Base-by-base conservation (phyloP, 2,888 invertebrate genomes). In the Uloborus plumipes region DNA sequence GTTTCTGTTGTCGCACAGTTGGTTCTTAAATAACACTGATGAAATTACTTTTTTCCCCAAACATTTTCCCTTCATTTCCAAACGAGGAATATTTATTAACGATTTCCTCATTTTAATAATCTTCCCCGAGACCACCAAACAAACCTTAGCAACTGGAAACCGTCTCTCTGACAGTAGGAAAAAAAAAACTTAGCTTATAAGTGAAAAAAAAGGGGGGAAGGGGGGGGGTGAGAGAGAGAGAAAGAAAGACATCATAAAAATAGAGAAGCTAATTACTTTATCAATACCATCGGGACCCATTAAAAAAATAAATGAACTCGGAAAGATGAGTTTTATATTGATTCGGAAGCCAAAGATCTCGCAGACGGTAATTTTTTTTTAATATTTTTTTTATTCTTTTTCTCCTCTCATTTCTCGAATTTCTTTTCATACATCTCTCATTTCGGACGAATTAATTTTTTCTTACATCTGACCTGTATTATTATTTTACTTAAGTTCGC, bases 241-340 rank as follows among this genome's bases (percentile, higher is more conserved):
- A 70, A 62, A 64, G 47, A 59, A 49, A 71, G 47, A 47, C 61
- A 59, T 39, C 66, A 66, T 66, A 66, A 66, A 66, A 69, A 62
- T 18, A 55, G 14, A 61, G 70, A 81, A 74, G 74, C 70, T 81
- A 81, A 81, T 81, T 81, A 74, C 80, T 81, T 81, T 81, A 81
- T 81, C 80, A 75, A 81, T 81, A 81, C 74, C 74, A 74, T 75
- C 65, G 80, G 65, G 49, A 55, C 70, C 70, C 62, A 74, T 81
- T 81, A 75, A 81, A 81, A 74, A 78, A 74, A 80, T 74, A 51
- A 22, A 11, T 50, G 55, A 70, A 73, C 16, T 47, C 59, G 53
- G 70, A 74, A 81, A 73, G 80, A 81, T 81, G 80, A 81, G 80
- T 74, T 81, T 74, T 70, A 74, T 74, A 81, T 81, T 74, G 80